Evolutionary conservation across 2,797 vertebrate genomes (phyloP), one percentile per base, ranked within the genome.

Genomic region (Apodemus agrarius): DNA sequence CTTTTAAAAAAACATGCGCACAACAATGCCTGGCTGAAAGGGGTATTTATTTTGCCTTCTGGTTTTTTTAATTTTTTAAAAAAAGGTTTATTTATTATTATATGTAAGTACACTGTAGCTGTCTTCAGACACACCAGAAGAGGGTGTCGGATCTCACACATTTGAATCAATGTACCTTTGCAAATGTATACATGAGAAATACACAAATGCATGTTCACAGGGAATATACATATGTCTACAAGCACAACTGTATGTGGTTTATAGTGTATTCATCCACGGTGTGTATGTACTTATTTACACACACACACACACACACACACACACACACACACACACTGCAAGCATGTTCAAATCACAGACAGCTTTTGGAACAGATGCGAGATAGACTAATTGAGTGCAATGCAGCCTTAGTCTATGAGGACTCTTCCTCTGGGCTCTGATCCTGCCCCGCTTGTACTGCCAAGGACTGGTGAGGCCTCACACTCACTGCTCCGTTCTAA

Each of bases 371-470:
- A 90, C 31, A 80, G 79, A 63, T 87, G 52, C 17, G 31, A 75
- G 37, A 40, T 57, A 88, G 72, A 34, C n/a, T 67, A 72, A n/a
- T 76, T 92, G 93, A 91, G 93, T 89, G 43, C 49, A 91, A 95
- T 89, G 43, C 49, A 81, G 13, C 26, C 26, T 29, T 80, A 75
- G 14, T 34, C 54, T 78, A 0, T 40, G 40, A n/a, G 24, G 76
- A 13, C 34, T 78, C 29, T 37, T 78, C 37, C 75, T 49, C 67
- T 54, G 43, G 16, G 40, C 49, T 74, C 19, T 86, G 31, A 43
- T 72, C 72, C 10, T 93, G 92, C 10, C 86, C 69, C 1, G 17
- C 22, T 93, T 16, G 5, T n/a, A 21, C 84, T 78, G 85, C n/a
- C 26, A 43, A 65, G 21, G 3, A 0, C 46, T 61, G 19, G 40